phyloP scores from a whole-genome alignment of 2,888 invertebrate species.

The Allygus modestus region DNA sequence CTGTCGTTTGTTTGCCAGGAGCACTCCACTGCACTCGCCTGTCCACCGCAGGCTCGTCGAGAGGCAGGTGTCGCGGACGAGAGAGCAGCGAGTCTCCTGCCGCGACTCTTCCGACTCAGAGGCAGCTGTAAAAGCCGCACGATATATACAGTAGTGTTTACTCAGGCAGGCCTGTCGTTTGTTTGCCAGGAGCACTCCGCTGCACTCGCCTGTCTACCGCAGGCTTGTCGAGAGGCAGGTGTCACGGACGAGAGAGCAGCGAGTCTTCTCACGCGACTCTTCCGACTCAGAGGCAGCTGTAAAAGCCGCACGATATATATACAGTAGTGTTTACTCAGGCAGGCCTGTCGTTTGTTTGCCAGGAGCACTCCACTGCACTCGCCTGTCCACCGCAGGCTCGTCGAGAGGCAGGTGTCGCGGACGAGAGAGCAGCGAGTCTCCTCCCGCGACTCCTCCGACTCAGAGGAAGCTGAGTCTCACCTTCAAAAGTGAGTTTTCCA shows the following conservation, averaged over 20 bases:
- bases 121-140: no score
- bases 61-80: background rate
- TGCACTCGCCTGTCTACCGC: conserved; percentile 44
- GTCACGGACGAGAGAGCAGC: background rate
- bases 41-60: background rate
- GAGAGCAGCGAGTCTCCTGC: background rate
- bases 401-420: background rate
- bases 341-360: background rate
- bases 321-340: no score
- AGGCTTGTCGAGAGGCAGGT: background rate
- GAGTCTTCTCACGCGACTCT: background rate
- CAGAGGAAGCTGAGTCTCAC: background rate
- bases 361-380: conserved; percentile 60
- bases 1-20: conserved; percentile 12
- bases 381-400: conserved; percentile 13
- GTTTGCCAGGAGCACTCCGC: conserved; percentile 54
- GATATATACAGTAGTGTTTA: no score
- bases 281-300: conserved; percentile 1
- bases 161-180: no score
- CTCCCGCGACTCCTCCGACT: background rate
- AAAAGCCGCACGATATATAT: no score
- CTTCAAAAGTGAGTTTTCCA: background rate
- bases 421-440: background rate
- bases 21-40: conserved; percentile 60
- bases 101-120: background rate